These are phyloP conservation scores for Hylaeus anthracinus DNA, from an alignment of 1,140 invertebrate genomes.

Conservation along the genomic window DNA sequence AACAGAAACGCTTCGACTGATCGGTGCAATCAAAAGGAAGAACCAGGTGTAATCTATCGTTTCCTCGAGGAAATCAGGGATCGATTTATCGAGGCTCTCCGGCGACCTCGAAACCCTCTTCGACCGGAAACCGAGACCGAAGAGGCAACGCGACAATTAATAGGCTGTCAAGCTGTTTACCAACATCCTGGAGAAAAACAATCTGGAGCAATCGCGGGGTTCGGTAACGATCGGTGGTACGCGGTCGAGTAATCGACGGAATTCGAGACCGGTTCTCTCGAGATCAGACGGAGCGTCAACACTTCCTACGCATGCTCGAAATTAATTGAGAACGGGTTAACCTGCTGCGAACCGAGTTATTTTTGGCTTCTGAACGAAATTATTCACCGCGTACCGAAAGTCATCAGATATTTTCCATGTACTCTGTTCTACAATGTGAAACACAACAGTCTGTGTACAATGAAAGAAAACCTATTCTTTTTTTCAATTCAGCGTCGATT, in stretches of 20 bases:
- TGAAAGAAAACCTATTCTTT: no score
- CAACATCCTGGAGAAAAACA: slow-evolving; percentile 20
- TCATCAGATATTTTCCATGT: no score
- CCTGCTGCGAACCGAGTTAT: no score
- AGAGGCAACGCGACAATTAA: slow-evolving; percentile 31
- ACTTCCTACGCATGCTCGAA: background rate
- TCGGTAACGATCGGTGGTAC: background rate
- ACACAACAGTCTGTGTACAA: no score
- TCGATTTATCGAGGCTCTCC: slow-evolving; percentile 4
- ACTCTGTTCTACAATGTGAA: no score
- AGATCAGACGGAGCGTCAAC: slow-evolving; percentile 15
- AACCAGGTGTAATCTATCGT: background rate
- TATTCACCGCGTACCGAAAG: no score
- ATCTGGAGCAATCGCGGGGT: slow-evolving; percentile 16
- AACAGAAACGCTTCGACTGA: background rate
- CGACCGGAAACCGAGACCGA: background rate
- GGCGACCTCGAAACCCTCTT: slow-evolving; percentile 17
- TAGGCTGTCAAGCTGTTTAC: slow-evolving; percentile 19
- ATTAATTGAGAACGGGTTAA: slow-evolving; percentile 1
- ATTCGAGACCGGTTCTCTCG: slow-evolving; percentile 20
- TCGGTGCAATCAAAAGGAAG: background rate
- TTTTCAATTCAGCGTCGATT: no score
- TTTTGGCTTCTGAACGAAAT: no score
- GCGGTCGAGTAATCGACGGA: background rate
- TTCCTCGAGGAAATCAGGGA: slow-evolving; percentile 17